Conservation (phyloP, 2,888 invertebrate genomes). For the Lucinisca nassula region DNA sequence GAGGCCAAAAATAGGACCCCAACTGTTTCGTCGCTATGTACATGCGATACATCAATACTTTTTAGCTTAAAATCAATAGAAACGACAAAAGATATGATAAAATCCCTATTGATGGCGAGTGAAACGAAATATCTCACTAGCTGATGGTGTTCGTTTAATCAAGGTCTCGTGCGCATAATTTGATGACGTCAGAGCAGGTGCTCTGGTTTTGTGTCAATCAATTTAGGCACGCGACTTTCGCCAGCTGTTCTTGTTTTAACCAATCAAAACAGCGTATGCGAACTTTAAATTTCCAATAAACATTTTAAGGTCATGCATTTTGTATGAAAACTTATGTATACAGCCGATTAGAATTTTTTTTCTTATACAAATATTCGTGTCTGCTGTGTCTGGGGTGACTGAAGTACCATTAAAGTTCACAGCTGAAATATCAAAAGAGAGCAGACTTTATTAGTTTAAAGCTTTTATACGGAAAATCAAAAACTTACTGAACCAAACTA, state of each 20-base stretch:
- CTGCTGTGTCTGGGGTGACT: neutral
- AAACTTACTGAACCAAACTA: neutral
- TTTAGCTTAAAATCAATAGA: slow-evolving; percentile 14
- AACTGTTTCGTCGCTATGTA: slow-evolving; percentile 34
- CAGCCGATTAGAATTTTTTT: neutral
- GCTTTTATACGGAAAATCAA: neutral
- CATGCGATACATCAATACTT: neutral
- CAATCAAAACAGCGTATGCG: slow-evolving; percentile 72
- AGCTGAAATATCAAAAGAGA: neutral
- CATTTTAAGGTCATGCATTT: slow-evolving; percentile 7
- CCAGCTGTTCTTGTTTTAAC: slow-evolving; percentile 76
- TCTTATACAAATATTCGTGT: neutral
- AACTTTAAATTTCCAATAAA: slow-evolving; percentile 2
- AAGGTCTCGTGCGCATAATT: slow-evolving; percentile 68
- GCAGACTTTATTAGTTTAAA: neutral
- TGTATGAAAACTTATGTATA: slow-evolving; percentile 13
- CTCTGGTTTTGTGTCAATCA: slow-evolving; percentile 65
- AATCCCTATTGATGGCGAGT: neutral
- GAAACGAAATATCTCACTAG: slow-evolving; percentile 12
- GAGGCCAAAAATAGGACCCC: slow-evolving; percentile 42
- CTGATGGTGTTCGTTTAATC: neutral
- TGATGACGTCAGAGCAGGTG: slow-evolving; percentile 84
- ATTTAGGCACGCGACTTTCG: slow-evolving; percentile 79
- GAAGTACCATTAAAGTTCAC: neutral
- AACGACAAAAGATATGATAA: neutral